These are phyloP conservation scores for Pyrrhosoma nymphula DNA, from an alignment of 2,888 invertebrate species.

Conservation along the genomic window DNA sequence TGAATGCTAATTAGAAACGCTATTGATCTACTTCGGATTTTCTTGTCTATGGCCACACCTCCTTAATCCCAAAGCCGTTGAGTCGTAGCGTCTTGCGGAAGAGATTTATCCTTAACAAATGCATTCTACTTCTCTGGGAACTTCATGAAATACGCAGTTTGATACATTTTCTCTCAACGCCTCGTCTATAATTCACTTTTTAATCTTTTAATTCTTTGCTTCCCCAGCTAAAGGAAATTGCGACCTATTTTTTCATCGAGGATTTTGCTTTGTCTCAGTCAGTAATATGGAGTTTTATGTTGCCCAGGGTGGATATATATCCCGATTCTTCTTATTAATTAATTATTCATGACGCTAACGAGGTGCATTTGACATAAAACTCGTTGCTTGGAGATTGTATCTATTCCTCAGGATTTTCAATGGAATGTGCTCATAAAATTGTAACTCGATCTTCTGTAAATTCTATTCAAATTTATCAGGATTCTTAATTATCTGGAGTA, in stretches of 20 bases:
- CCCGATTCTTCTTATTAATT: background rate
- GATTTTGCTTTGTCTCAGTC: background rate
- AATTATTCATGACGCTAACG: background rate
- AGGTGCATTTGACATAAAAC: no score
- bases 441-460: no score
- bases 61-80: no score
- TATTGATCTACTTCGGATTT: background rate
- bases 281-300: background rate
- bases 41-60: background rate
- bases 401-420: no score
- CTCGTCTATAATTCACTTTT: background rate
- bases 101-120: background rate
- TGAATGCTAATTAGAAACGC: background rate
- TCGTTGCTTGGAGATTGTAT: no score
- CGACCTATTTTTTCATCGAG: background rate
- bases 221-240: background rate
- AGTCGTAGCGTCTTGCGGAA: background rate
- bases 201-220: background rate
- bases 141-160: background rate
- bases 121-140: background rate
- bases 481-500: no score
- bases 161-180: background rate
- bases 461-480: no score
- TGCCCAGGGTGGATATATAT: background rate
- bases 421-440: no score